Evolutionary conservation across 1,140 invertebrate species (phyloP).

Genomic region (Leptopilina clavipes): DNA sequence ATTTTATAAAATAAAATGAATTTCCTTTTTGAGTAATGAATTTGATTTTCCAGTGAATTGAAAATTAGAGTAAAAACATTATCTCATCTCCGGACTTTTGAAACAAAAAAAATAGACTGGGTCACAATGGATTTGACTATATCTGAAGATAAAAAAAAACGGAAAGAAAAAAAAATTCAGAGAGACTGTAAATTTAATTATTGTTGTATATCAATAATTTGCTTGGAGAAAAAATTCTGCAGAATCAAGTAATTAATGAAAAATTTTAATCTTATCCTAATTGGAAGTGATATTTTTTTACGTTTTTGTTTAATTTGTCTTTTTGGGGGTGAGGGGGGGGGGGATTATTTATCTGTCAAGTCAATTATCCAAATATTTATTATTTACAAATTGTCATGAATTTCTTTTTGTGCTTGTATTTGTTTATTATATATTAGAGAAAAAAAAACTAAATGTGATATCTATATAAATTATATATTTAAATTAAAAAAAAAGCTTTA

Average conservation of each 20-base stretch:
- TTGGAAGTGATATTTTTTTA: background rate
- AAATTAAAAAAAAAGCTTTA: conserved; percentile 12
- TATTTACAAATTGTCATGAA: background rate
- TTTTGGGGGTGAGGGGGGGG: too few relatives aligned
- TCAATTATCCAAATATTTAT: background rate
- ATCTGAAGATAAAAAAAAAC: background rate
- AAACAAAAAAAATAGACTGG: conserved; percentile 27
- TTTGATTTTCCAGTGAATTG: too few relatives aligned
- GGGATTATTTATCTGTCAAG: background rate
- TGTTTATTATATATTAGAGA: conserved; percentile 27
- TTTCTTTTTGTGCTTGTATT: background rate
- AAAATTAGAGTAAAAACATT: background rate
- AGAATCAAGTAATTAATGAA: background rate
- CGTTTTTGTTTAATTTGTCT: background rate
- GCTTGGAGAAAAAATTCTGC: conserved; percentile 21
- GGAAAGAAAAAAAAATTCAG: background rate
- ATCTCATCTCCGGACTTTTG: background rate
- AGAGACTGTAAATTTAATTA: conserved; percentile 22
- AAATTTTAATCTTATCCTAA: background rate
- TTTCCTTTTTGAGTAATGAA: too few relatives aligned
- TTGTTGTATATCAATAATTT: background rate
- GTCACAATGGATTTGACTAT: conserved; percentile 31
- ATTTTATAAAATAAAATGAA: too few relatives aligned
- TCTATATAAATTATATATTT: conserved; percentile 37
- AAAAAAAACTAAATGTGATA: conserved; percentile 11